These are phyloP conservation scores for Gallinago nigripennis DNA, from an alignment of 2,797 vertebrate genomes.

Conservation along the genomic window DNA sequence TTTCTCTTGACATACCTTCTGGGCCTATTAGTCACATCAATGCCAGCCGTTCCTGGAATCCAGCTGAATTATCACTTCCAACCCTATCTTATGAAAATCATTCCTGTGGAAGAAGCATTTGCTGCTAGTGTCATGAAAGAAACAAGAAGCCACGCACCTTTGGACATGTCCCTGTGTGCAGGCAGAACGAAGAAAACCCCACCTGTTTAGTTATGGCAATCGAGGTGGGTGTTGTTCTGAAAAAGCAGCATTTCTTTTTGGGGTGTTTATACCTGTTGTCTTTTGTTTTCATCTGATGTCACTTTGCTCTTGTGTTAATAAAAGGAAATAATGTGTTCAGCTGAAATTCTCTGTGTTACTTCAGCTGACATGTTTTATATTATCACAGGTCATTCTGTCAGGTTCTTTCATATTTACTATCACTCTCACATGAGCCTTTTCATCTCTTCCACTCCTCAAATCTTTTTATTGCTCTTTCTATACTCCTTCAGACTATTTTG, in stretches of 20 bases:
- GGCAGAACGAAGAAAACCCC: not conserved
- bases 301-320: not conserved
- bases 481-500: not conserved
- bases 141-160: not conserved
- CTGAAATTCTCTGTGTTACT: slow-evolving; percentile 1
- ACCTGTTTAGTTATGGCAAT: not conserved
- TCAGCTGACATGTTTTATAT: not conserved
- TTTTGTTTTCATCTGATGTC: not conserved
- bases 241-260: not conserved
- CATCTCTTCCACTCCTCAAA: not conserved
- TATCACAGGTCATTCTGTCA: not conserved
- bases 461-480: not conserved
- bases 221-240: accelerated
- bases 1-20: not conserved
- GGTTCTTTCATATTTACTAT: not conserved
- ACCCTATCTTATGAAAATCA: not conserved
- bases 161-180: accelerated
- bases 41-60: not conserved
- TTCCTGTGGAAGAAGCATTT: not conserved
- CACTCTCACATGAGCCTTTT: not conserved
- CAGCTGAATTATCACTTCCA: not conserved
- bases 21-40: not conserved
- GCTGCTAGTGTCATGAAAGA: not conserved
- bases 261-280: not conserved
- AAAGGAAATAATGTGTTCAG: not conserved